A percentile compares a stretch with the other conserved stretches of the same genome.
phyloP scores from a whole-genome alignment of 2,113 vertebrate genomes.

The Silurus glanis region DNA sequence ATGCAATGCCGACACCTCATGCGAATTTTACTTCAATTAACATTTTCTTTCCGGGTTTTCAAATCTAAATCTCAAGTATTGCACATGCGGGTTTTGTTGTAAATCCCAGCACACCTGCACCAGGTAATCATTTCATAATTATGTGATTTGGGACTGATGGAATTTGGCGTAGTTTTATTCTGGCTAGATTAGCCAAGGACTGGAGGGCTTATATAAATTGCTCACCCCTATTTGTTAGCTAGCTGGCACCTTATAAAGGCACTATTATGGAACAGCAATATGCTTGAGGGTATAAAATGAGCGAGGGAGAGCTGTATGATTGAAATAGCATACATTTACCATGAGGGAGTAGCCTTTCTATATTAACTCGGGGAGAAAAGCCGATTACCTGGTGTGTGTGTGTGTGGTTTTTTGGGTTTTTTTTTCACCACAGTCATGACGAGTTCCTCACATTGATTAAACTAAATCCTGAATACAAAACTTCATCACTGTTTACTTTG shows the following conservation, averaged over 20 bases:
- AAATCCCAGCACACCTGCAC: background rate
- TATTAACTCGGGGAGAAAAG: slow-evolving; percentile 21
- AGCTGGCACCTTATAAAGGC: slow-evolving; percentile 1
- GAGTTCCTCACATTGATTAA: slow-evolving; percentile 12
- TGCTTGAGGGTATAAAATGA: slow-evolving; percentile 26
- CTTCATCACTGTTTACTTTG: slow-evolving; percentile 10
- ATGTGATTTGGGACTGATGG: slow-evolving; percentile 8
- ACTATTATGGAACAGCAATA: slow-evolving; percentile 18
- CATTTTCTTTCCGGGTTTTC: background rate
- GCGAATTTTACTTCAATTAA: background rate
- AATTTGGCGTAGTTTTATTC: slow-evolving; percentile 16
- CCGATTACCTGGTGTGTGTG: background rate
- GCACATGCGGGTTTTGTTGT: background rate
- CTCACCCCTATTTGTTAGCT: slow-evolving; percentile 7
- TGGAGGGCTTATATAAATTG: slow-evolving; percentile 1
- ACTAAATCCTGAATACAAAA: background rate
- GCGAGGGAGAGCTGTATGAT: slow-evolving; percentile 12
- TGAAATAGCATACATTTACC: slow-evolving; percentile 36
- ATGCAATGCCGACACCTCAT: background rate
- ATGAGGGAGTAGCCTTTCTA: slow-evolving; percentile 21
- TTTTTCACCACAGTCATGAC: slow-evolving; percentile 10
- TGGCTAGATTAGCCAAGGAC: slow-evolving; percentile 12
- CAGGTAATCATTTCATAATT: slow-evolving; percentile 4
- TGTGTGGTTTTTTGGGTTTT: background rate
- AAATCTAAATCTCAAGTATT: background rate